Conservation (phyloP, 2,888 invertebrate genomes). For the Orchesellides sinensis region DNA sequence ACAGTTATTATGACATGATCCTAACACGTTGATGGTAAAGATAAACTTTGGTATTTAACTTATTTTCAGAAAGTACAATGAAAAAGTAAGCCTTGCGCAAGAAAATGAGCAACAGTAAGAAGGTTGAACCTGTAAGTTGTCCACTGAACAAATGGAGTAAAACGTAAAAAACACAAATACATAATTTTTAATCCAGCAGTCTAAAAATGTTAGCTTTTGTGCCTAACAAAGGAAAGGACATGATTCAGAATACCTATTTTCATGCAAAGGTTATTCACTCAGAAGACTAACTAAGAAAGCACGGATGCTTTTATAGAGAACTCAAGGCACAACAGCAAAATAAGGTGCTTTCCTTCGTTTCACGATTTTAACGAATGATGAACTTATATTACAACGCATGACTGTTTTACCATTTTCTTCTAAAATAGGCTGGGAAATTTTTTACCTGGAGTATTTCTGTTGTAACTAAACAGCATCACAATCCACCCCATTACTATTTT, state of each 20-base stretch:
- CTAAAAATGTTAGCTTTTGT: too few relatives aligned
- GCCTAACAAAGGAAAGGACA: background rate
- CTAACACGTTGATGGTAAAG: conserved; percentile 10
- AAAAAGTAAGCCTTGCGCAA: too few relatives aligned
- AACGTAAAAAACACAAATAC: too few relatives aligned
- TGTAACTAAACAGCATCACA: conserved; percentile 54
- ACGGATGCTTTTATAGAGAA: background rate
- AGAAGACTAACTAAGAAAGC: conserved; percentile 12
- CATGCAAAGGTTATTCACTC: conserved; percentile 60
- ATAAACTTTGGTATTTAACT: conserved; percentile 28
- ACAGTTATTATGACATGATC: conserved; percentile 44
- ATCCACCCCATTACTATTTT: conserved; percentile 34
- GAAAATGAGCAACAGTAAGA: too few relatives aligned
- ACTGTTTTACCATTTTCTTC: conserved; percentile 10
- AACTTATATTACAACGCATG: background rate
- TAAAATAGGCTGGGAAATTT: conserved; percentile 43
- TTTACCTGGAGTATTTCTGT: background rate
- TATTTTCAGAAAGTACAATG: too few relatives aligned
- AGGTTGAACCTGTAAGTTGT: too few relatives aligned
- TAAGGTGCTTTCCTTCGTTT: background rate
- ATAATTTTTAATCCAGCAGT: too few relatives aligned
- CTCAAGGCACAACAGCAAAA: conserved; percentile 18
- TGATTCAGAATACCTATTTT: background rate
- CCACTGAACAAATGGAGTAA: too few relatives aligned
- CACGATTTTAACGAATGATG: background rate